Conservation (phyloP, 2,113 vertebrate genomes). For the Zeus faber region DNA sequence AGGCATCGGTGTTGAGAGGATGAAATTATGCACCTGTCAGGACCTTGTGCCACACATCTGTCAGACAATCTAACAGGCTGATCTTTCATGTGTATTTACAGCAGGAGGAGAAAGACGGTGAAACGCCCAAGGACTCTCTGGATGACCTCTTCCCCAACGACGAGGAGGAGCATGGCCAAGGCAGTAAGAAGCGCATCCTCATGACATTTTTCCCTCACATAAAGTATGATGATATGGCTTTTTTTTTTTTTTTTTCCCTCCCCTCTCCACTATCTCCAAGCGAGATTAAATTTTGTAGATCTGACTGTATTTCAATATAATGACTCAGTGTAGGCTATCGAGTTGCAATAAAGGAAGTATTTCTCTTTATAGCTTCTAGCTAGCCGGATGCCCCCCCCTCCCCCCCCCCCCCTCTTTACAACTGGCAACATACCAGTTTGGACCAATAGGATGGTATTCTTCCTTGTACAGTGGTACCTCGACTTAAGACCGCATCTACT, state of each 20-base stretch:
- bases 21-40: neutral
- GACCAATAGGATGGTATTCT: too few species aligned
- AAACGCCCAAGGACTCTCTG: constrained; percentile 88
- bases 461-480: too few species aligned
- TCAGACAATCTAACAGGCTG: constrained; percentile 2
- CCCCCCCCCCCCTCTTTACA: neutral
- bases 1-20: neutral
- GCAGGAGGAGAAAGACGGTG: constrained; percentile 94
- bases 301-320: too few species aligned
- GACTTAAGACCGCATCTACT: too few species aligned
- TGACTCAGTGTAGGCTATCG: too few species aligned
- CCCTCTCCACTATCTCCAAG: too few species aligned
- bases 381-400: neutral
- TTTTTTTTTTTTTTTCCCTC: too few species aligned
- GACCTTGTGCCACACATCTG: constrained; percentile 1
- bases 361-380: too few species aligned
- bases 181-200: constrained; percentile 77
- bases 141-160: constrained; percentile 98
- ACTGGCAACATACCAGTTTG: neutral
- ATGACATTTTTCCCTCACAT: neutral
- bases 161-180: constrained; percentile 85
- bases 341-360: too few species aligned
- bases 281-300: too few species aligned
- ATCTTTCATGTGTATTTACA: constrained; percentile 25
- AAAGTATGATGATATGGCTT: too few species aligned